These are phyloP conservation scores for Aramus guarauna DNA, from an alignment of 2,113 vertebrate genomes.

Conservation along the genomic window DNA sequence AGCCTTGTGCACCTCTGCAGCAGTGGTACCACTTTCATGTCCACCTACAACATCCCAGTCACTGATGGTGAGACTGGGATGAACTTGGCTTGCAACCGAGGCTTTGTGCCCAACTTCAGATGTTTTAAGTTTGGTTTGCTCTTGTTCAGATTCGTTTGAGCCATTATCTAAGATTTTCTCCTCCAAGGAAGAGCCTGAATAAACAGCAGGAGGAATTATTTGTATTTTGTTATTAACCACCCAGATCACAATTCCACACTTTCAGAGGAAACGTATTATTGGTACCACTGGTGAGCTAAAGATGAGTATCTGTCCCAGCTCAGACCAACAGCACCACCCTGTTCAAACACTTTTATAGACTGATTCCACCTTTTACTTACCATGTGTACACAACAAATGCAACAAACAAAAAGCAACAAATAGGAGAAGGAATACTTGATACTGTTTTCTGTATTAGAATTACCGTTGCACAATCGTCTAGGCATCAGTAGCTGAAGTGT, in stretches of 20 bases:
- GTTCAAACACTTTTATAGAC: neutral
- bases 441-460: neutral
- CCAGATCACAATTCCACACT: neutral
- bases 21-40: slow-evolving; percentile 77
- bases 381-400: neutral
- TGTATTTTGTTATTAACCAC: neutral
- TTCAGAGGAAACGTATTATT: neutral
- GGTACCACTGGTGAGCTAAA: neutral
- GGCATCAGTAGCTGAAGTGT: neutral
- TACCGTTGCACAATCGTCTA: neutral
- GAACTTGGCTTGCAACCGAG: slow-evolving; percentile 76
- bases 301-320: neutral
- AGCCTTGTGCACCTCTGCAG: slow-evolving; percentile 74
- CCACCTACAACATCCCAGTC: slow-evolving; percentile 77
- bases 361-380: neutral
- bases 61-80: slow-evolving; percentile 75
- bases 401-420: neutral
- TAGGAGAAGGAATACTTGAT: neutral
- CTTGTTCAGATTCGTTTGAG: slow-evolving; percentile 80
- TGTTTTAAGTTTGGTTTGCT: slow-evolving; percentile 82
- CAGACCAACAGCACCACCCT: neutral
- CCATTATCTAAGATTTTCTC: slow-evolving; percentile 88
- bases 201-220: slow-evolving; percentile 78
- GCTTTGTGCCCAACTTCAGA: slow-evolving; percentile 76
- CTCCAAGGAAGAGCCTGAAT: slow-evolving; percentile 90